Evolutionary conservation across 2,113 vertebrate species (phyloP).

Genomic region (Larimichthys crocea): DNA sequence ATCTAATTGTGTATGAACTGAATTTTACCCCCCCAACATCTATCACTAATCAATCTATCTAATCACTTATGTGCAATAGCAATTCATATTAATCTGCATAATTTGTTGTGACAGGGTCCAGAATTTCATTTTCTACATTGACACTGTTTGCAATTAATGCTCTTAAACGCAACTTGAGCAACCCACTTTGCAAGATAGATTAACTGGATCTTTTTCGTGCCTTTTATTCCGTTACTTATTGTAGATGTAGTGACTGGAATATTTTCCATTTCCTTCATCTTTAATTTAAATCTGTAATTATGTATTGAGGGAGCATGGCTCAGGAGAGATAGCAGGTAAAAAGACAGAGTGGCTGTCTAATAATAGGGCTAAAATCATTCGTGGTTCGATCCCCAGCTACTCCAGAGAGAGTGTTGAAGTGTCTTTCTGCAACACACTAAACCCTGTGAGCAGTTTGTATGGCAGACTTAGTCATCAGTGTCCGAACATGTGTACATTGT

Average conservation of each 20-base stretch:
- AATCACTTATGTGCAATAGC: neutral
- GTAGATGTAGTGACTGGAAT: neutral
- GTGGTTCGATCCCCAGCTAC: too few relatives aligned
- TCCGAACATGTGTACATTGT: too few relatives aligned
- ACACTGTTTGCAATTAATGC: neutral
- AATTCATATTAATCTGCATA: conserved; percentile 9
- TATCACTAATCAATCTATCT: too few relatives aligned
- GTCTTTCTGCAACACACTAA: too few relatives aligned
- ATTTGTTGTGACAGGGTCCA: conserved; percentile 13
- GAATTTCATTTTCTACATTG: neutral
- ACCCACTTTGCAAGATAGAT: neutral
- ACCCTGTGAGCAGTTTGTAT: too few relatives aligned
- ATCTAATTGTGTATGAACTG: conserved; percentile 12
- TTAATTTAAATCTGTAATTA: conserved; percentile 8
- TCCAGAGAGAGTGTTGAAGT: too few relatives aligned
- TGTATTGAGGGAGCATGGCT: neutral
- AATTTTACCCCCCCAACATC: conserved; percentile 15
- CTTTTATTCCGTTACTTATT: neutral
- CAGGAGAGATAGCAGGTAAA: too few relatives aligned
- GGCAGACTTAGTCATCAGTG: too few relatives aligned
- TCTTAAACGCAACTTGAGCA: neutral
- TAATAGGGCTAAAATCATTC: too few relatives aligned
- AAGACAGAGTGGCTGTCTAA: too few relatives aligned
- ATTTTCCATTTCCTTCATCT: neutral
- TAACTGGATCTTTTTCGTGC: neutral